A percentile compares a stretch with the other conserved stretches of the same genome.
Evolutionary conservation across 1,140 invertebrate species (phyloP).

Genomic region (Drosophila insularis): DNA sequence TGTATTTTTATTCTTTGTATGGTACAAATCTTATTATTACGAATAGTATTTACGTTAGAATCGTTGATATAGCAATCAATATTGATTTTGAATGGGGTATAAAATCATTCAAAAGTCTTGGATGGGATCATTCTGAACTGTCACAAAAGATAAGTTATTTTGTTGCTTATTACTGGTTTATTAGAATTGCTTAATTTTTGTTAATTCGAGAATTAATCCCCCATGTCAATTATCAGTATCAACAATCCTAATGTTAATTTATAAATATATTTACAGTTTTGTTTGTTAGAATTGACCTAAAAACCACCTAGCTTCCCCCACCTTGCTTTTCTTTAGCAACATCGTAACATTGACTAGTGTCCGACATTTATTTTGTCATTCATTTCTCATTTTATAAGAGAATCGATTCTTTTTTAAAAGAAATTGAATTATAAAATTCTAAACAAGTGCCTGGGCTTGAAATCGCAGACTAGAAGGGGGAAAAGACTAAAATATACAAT

Average conservation of each 20-base stretch:
- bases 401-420: neutral
- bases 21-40: neutral
- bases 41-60: neutral
- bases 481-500: constrained; percentile 4
- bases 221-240: neutral
- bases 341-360: neutral
- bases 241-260: constrained; percentile 4
- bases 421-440: neutral
- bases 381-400: neutral
- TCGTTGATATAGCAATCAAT: neutral
- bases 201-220: no score
- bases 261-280: neutral
- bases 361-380: neutral
- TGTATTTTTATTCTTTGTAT: neutral
- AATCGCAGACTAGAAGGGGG: neutral
- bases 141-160: no score
- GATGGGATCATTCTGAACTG: no score
- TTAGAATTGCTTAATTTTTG: no score
- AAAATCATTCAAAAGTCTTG: no score
- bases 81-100: no score
- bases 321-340: neutral
- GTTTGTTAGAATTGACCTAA: constrained; percentile 2
- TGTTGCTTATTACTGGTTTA: no score
- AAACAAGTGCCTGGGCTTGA: neutral
- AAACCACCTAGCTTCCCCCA: neutral